Evolutionary conservation across 2,113 vertebrate genomes (phyloP).

Genomic region (Gallinago jamesoni): DNA sequence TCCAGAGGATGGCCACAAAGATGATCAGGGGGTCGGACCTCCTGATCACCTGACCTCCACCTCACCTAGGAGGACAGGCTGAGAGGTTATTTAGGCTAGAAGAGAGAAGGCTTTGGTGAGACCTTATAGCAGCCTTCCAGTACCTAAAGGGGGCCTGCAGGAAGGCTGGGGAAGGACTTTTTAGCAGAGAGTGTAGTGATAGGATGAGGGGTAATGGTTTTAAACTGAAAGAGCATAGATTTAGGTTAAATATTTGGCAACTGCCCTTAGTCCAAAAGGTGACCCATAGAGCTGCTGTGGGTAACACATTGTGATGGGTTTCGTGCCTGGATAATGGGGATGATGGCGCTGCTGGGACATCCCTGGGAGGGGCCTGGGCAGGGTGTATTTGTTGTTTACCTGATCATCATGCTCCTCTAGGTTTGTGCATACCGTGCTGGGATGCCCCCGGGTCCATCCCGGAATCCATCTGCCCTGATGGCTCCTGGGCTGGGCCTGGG

Average conservation of each 20-base stretch:
- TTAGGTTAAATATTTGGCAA: not conserved
- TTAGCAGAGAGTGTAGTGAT: not conserved
- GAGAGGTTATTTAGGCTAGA: not conserved
- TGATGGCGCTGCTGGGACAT: not conserved
- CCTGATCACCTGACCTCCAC: not conserved
- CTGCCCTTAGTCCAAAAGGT: not conserved
- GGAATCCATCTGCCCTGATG: not conserved
- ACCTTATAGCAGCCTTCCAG: not conserved
- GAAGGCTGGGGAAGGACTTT: not conserved
- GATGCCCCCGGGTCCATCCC: not conserved
- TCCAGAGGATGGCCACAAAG: not conserved
- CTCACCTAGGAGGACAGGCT: not conserved
- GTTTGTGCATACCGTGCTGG: not conserved
- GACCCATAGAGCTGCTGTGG: not conserved
- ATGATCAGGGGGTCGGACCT: not conserved
- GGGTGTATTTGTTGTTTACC: not conserved
- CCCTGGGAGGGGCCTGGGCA: not conserved
- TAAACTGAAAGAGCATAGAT: not conserved
- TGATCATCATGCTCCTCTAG: not conserved
- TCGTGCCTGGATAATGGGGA: not conserved
- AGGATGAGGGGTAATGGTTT: not conserved
- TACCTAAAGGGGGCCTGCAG: not conserved
- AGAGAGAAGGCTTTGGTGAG: not conserved
- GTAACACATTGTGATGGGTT: not conserved
- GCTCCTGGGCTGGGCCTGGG: not conserved